These are phyloP conservation scores for Nematolebias whitei DNA, from an alignment of 2,113 vertebrate genomes.

Conservation along the genomic window DNA sequence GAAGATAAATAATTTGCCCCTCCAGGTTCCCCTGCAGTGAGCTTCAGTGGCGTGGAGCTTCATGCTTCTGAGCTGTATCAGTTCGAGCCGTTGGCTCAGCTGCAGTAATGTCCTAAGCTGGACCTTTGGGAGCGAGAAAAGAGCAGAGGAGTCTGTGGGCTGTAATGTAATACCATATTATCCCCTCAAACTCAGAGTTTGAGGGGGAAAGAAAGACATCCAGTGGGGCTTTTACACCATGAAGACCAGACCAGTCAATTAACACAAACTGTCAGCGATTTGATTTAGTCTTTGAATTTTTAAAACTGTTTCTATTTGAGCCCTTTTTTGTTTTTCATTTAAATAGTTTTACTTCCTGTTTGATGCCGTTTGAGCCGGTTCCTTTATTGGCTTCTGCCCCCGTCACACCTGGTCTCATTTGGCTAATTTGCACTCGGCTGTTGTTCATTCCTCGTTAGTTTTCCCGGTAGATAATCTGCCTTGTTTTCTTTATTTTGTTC, in stretches of 20 bases:
- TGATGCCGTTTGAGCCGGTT: too few relatives aligned
- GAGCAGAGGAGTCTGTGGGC: background rate
- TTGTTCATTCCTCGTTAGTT: too few relatives aligned
- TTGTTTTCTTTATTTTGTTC: too few relatives aligned
- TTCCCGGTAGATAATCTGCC: too few relatives aligned
- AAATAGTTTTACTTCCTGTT: too few relatives aligned
- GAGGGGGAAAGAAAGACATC: background rate
- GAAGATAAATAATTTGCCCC: background rate
- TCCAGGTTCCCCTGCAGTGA: background rate
- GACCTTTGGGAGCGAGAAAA: background rate
- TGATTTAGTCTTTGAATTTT: too few relatives aligned
- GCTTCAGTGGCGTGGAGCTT: background rate
- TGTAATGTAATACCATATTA: background rate
- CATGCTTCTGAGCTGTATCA: background rate
- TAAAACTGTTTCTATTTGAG: too few relatives aligned
- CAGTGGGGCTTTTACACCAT: background rate
- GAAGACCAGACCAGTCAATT: background rate
- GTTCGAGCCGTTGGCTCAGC: background rate
- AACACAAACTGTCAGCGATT: background rate
- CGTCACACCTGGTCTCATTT: too few relatives aligned
- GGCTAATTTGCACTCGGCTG: too few relatives aligned
- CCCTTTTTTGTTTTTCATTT: too few relatives aligned
- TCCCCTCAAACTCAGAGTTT: background rate
- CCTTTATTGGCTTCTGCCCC: too few relatives aligned
- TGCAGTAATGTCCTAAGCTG: slow-evolving; percentile 3